Base-by-base conservation (phyloP, 2,797 vertebrate genomes). In the Peromyscus aztecus region DNA sequence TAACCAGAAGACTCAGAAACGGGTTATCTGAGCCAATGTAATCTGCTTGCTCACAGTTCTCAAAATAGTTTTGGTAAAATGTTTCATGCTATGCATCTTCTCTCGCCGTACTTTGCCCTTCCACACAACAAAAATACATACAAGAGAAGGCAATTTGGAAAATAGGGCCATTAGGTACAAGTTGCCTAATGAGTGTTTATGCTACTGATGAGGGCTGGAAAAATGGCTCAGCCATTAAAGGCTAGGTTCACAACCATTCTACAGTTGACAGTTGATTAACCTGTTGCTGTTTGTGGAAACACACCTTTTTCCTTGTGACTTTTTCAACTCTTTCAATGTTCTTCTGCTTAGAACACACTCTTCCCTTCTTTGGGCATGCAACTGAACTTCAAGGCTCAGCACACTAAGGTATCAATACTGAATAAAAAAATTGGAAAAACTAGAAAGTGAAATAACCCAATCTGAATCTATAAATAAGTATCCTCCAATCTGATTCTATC, bases 41-140 rank as follows among this genome's bases (percentile, higher is more conserved):
- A 81, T 52, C 43, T 37, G 2, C 57, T 93, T 73, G 14, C 7
- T 89, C 55, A 89, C 34, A 91, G 52, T 94, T 91, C 46, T 81
- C 14, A 43, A 49, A 91, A 43, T 31, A 91, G 46, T 82, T 91
- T 29, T 65, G 8, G 19, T 91, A 29, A 89, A 91, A 57, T 78
- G 6, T 43, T 92, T 78, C 37, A 40, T 52, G n/a, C 2, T 65
- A 27, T 40, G 4, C 4, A n/a, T 80, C 37, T 94, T 46, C 61
- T 80, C n/a, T 90, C 34, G 3, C 23, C 73, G 19, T 24, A 59
- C n/a, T 94, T 96, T 90, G 67, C 24, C 76, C 31, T 91, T 97
- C 81, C 40, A 57, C 61, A 90, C 52, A 95, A 37, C 2, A 37
- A 73, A 95, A 73, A 13, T 8, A 17, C 29, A 57, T 12, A 82